Base-by-base conservation (phyloP, 2,888 invertebrate genomes). In the Acronicta aceris region DNA sequence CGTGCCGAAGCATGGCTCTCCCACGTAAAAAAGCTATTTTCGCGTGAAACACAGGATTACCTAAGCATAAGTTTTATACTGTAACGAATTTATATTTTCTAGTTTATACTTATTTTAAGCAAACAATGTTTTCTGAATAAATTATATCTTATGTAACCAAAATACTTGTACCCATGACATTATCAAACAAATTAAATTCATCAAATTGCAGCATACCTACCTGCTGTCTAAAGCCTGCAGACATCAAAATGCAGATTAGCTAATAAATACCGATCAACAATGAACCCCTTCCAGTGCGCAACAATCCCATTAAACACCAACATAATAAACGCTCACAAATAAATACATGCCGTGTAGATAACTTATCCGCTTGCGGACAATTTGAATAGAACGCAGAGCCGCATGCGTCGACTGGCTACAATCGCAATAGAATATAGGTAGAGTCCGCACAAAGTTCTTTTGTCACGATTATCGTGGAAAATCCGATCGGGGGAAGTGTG, bases 381-480 rank as follows among this genome's bases (percentile, higher is more conserved):
- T 85, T 81, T 90, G 91, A 91, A 91, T 91, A 85, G 88, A 87
- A 72, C 78, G 79, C 71, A 74, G 21, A 21, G 77, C 76, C 74
- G 76, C 75, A 81, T 87, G 88, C 86, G 87, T 88, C 85, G 84
- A 51, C 81, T 78, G 67, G 68, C 66, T 60, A 76, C 76, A 83
- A 81, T 86, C 81, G 83, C 81, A 82, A 86, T 87, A 88, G 87
- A 87, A 88, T 88, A 87, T 86, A 87, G 65, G 63, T 65, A 74
- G 76, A 84, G 87, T 86, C 87, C 82, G 85, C 79, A 82, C 90
- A 91, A 92, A 93, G 93, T 94, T 93, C 94, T 94, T 93, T 94
- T 94, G 94, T 94, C 89, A 87, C 90, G 92, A 94, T 94, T 93
- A 93, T 94, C 93, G 87, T 85, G 89, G 92, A 89, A 91, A 93